These are phyloP conservation scores for Empidonax alnorum DNA, from an alignment of 2,113 vertebrate species.

Conservation along the genomic window DNA sequence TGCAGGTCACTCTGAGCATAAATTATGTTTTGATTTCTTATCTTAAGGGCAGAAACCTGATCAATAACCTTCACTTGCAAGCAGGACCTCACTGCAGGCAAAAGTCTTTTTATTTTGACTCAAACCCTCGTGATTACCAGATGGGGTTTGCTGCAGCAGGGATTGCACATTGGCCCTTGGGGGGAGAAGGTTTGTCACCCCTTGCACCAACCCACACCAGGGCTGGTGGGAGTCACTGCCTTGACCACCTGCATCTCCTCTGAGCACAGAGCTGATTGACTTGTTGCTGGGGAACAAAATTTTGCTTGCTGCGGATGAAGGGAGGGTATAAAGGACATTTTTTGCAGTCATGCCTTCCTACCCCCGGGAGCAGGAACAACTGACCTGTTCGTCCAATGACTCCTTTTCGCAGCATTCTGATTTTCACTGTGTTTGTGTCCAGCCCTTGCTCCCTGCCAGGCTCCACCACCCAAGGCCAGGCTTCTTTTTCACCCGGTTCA, in stretches of 20 bases:
- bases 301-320: not conserved
- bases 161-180: not conserved
- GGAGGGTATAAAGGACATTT: not conserved
- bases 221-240: not conserved
- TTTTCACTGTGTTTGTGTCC: not conserved
- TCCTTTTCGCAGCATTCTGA: not conserved
- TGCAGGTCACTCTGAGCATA: not conserved
- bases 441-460: not conserved
- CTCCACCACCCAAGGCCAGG: not conserved
- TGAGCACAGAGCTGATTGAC: not conserved
- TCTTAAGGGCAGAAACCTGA: constrained; percentile 9
- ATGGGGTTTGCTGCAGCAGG: not conserved
- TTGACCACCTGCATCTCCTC: rapidly evolving
- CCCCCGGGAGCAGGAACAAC: not conserved
- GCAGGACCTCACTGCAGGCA: not conserved
- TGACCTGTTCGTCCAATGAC: not conserved
- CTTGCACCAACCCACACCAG: not conserved
- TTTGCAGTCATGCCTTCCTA: not conserved
- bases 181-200: not conserved
- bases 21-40: constrained; percentile 13
- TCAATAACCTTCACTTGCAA: constrained; percentile 35
- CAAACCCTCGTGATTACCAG: not conserved
- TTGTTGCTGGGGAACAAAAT: too few species aligned
- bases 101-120: not conserved
- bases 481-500: not conserved